These are phyloP conservation scores for Dicentrarchus labrax DNA, from an alignment of 2,113 vertebrate genomes.

Conservation along the genomic window DNA sequence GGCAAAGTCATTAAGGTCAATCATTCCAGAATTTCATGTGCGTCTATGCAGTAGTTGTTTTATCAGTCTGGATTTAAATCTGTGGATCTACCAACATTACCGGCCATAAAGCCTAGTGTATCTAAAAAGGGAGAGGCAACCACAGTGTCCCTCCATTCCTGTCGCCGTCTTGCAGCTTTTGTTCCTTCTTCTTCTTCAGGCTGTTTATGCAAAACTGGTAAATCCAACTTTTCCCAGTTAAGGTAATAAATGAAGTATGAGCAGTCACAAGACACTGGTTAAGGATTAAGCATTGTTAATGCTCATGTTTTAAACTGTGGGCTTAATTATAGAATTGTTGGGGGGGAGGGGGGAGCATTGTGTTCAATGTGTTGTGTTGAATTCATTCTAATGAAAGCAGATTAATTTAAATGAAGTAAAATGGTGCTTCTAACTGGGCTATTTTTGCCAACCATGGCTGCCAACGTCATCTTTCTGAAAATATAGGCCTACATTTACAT, in stretches of 20 bases:
- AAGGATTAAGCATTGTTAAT: neutral
- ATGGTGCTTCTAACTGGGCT: neutral
- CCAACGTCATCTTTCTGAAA: neutral
- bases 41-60: no score
- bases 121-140: no score
- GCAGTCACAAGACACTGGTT: neutral
- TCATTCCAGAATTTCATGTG: no score
- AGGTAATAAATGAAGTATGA: neutral
- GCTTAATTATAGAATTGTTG: neutral
- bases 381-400: neutral
- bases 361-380: slow-evolving; percentile 1
- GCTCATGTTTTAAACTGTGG: neutral
- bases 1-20: no score
- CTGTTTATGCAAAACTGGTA: no score
- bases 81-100: no score
- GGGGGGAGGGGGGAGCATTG: neutral
- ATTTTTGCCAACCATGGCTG: neutral
- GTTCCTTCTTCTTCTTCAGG: no score
- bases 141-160: no score
- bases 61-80: no score
- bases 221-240: no score
- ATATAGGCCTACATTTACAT: neutral
- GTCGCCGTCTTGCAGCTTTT: no score
- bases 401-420: neutral
- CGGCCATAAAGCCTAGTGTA: no score